Evolutionary conservation across 2,888 invertebrate species (phyloP), one percentile per base, ranked within the genome.

Genomic region (Philopedon plagiatum): DNA sequence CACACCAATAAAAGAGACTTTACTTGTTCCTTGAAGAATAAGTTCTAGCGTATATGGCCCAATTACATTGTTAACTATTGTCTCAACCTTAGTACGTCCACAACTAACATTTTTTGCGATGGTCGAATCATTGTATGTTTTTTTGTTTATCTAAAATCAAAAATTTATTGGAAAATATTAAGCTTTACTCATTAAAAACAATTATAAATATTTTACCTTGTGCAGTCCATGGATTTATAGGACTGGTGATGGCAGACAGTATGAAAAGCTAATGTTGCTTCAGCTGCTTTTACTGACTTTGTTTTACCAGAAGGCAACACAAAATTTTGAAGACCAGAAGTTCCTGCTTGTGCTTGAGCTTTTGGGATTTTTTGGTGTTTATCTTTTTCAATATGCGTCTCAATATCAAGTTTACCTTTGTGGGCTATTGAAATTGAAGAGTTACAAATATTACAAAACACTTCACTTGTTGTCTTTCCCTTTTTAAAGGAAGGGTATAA

Each of bases 231-330:
- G 18, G 5, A 18, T 23, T 63, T 63, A 63, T 49, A 63, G 23
- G 46, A 63, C 23, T 63, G 63, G 23, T 63, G 29, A 63, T 63
- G 49, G 18, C 51, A 51, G 19, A 34, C 64, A 15, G 37, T 64
- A 29, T 64, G 64, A 32, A 51, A 51, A 32, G 51, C 64, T 21
- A 64, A 64, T 32, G 64, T 64, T 11, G 64, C 64, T 64, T 64
- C 64, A 51, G 54, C 54, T 21, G 64, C 51, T 54, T 54, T 49
- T 49, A 18, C 18, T 15, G 49, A 49, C 49, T 49, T 49, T 5
- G 7, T 23, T 49, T 5, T 18, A 15, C 18, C 49, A 49, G 49
- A 49, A 49, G 37, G 9, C 1, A 37, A 1, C 4, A 37, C 7
- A 37, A 37, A 37, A 37, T 37, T 60, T 60, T 13, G 1, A 57